Conservation (phyloP, 2,888 invertebrate species). For the Mythimna albipuncta region DNA sequence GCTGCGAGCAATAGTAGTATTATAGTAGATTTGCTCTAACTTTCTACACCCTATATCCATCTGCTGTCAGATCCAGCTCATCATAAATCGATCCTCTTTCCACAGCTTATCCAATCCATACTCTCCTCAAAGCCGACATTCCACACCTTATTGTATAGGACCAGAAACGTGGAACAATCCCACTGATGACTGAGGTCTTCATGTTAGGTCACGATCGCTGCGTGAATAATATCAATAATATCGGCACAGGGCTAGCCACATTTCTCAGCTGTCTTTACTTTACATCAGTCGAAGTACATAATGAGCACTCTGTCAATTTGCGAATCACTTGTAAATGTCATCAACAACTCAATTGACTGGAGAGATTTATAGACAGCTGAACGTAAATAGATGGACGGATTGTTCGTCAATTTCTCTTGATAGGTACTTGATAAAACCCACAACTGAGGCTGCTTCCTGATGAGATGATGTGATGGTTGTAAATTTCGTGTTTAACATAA, state of each 20-base stretch:
- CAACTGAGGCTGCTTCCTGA: constrained; percentile 14
- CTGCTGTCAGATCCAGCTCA: not conserved
- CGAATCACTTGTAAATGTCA: constrained; percentile 48
- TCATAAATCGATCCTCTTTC: not conserved
- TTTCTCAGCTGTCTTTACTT: constrained; percentile 46
- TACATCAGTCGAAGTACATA: constrained; percentile 32
- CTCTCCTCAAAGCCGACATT: constrained; percentile 33
- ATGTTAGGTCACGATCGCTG: constrained; percentile 45
- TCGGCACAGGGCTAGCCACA: constrained; percentile 48
- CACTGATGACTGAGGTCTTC: constrained; percentile 47
- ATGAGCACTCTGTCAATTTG: constrained; percentile 54
- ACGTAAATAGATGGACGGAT: constrained; percentile 13
- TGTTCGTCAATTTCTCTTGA: constrained; percentile 15
- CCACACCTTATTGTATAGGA: constrained; percentile 52
- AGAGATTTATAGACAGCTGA: constrained; percentile 41
- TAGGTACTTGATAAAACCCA: constrained; percentile 14
- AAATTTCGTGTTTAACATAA: constrained; percentile 9
- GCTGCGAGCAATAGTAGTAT: too few species aligned
- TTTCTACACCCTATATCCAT: not conserved
- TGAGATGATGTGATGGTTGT: not conserved
- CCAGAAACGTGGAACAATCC: constrained; percentile 52
- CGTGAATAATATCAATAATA: constrained; percentile 52
- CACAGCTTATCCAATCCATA: constrained; percentile 37
- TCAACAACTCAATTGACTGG: constrained; percentile 49
- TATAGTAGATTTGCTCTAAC: not conserved